Conservation (phyloP, 2,888 invertebrate genomes). For the Drosophila yooni region DNA sequence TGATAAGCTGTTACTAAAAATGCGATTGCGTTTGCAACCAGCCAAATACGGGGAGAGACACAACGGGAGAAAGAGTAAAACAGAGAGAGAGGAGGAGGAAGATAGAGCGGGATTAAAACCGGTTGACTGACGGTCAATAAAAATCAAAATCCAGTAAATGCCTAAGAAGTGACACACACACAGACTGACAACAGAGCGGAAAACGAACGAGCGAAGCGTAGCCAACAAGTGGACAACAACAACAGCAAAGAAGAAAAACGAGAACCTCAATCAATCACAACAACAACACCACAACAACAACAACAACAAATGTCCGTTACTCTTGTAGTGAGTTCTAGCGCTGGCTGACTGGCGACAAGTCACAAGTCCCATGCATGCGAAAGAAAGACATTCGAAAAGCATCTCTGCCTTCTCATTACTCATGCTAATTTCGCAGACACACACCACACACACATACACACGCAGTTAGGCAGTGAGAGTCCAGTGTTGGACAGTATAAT, state of each 20-base stretch:
- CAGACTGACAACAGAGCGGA: conserved; percentile 3
- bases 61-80: neutral
- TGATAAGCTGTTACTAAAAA: conserved; percentile 53
- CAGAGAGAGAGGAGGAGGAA: neutral
- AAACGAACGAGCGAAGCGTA: conserved; percentile 40
- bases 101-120: conserved; percentile 41
- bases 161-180: conserved; percentile 73
- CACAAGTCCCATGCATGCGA: conserved; percentile 33
- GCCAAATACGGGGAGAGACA: neutral
- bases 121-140: conserved; percentile 65
- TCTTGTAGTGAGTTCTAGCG: conserved; percentile 37
- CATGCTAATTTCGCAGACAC: conserved; percentile 61
- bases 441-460: conserved; percentile 18
- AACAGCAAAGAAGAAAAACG: conserved; percentile 5
- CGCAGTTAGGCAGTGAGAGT: conserved; percentile 7
- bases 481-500: conserved; percentile 61
- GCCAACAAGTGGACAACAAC: conserved; percentile 61
- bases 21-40: conserved; percentile 33
- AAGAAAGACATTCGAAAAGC: conserved; percentile 28
- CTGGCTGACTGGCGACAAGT: conserved; percentile 22
- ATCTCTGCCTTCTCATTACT: conserved; percentile 59
- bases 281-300: conserved; percentile 19
- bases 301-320: conserved; percentile 42
- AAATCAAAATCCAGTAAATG: conserved; percentile 65
- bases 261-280: conserved; percentile 1